These are phyloP conservation scores for Acleris sparsana DNA, from an alignment of 2,888 invertebrate genomes.

Conservation along the genomic window DNA sequence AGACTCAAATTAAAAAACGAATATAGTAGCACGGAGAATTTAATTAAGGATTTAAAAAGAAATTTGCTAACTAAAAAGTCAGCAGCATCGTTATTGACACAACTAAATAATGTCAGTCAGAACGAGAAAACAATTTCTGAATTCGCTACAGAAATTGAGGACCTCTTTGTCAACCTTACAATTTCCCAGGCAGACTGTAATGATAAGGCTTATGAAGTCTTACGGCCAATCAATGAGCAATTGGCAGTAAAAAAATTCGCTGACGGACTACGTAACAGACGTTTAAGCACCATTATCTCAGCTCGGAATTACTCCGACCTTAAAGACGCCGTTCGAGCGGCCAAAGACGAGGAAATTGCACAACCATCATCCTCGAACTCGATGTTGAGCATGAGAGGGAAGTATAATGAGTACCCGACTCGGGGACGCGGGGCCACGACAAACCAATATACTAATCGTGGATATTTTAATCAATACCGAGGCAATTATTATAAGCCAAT, in stretches of 20 bases:
- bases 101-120: conserved; percentile 20
- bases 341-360: conserved; percentile 19
- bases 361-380: conserved; percentile 15
- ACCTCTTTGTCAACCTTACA: conserved; percentile 29
- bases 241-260: conserved; percentile 31
- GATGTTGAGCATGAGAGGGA: conserved; percentile 7
- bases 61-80: conserved; percentile 25
- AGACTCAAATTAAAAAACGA: conserved; percentile 24
- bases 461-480: conserved; percentile 3
- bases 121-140: conserved; percentile 17
- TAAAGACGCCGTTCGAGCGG: conserved; percentile 27
- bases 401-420: background rate
- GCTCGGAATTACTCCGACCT: conserved; percentile 24
- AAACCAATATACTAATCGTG: background rate
- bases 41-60: conserved; percentile 21
- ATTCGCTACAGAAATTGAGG: conserved; percentile 17
- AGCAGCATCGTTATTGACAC: conserved; percentile 19
- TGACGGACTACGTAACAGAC: conserved; percentile 29
- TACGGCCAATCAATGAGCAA: conserved; percentile 33
- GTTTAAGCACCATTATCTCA: conserved; percentile 23
- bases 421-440: background rate
- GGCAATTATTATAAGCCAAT: conserved; percentile 13
- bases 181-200: conserved; percentile 22
- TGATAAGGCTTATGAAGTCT: conserved; percentile 19
- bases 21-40: conserved; percentile 1